These are phyloP conservation scores for Orgyia antiqua DNA, from an alignment of 2,888 invertebrate genomes.

Conservation along the genomic window DNA sequence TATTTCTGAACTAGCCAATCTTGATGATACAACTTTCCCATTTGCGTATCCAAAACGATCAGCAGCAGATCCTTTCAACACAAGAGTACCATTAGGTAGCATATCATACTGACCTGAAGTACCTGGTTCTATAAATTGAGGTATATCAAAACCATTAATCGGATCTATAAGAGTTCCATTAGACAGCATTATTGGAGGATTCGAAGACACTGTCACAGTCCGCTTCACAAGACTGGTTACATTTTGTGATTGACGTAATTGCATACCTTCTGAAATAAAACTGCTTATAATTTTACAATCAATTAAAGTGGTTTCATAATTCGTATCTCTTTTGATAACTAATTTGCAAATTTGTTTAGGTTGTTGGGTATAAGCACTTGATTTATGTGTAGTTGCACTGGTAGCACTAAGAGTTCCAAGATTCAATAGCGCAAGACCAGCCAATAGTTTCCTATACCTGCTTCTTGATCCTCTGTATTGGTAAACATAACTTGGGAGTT, in stretches of 20 bases:
- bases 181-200: background rate
- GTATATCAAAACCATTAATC: background rate
- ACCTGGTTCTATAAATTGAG: no score
- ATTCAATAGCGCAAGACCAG: slow-evolving; percentile 23
- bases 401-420: slow-evolving; percentile 10
- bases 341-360: slow-evolving; percentile 20
- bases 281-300: slow-evolving; percentile 19
- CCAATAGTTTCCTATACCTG: slow-evolving; percentile 17
- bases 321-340: slow-evolving; percentile 13
- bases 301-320: slow-evolving; percentile 17
- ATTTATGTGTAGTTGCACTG: background rate
- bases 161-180: slow-evolving; percentile 2
- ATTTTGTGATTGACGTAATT: no score
- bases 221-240: background rate
- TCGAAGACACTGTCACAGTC: background rate
- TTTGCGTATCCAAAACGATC: background rate
- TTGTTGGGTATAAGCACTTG: background rate
- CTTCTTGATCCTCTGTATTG: slow-evolving; percentile 20
- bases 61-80: background rate
- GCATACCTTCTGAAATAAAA: slow-evolving; percentile 11
- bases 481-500: slow-evolving; percentile 18
- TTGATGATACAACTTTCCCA: no score
- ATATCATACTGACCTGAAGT: slow-evolving; percentile 2
- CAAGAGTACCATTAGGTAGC: slow-evolving; percentile 3
- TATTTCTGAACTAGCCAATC: no score